A percentile compares a stretch with the other conserved stretches of the same genome.
Conservation (phyloP, 2,888 invertebrate genomes). For the Epinotia ramella region DNA sequence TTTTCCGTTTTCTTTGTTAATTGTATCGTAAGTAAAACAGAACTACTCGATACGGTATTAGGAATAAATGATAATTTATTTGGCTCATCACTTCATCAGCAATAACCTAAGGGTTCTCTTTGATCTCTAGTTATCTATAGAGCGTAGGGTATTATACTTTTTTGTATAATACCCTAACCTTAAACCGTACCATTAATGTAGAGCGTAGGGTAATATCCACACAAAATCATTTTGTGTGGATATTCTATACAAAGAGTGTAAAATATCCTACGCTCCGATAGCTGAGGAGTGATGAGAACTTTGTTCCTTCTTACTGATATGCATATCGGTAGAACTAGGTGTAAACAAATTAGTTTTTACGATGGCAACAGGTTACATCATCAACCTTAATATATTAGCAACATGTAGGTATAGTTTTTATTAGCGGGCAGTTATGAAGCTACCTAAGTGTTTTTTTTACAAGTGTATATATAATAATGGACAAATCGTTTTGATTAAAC, state of each 20-base stretch:
- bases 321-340: slow-evolving; percentile 37
- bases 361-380: slow-evolving; percentile 36
- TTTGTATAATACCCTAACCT: too few species aligned
- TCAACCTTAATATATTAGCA: slow-evolving; percentile 17
- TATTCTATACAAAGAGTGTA: too few species aligned
- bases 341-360: slow-evolving; percentile 37
- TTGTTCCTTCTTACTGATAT: slow-evolving; percentile 21
- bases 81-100: too few species aligned
- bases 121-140: too few species aligned
- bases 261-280: neutral
- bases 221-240: too few species aligned
- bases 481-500: slow-evolving; percentile 3
- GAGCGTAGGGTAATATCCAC: too few species aligned
- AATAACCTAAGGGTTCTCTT: too few species aligned
- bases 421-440: slow-evolving; percentile 4
- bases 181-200: too few species aligned
- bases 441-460: slow-evolving; percentile 39
- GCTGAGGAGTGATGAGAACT: slow-evolving; percentile 10
- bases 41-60: slow-evolving; percentile 1
- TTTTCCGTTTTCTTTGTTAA: slow-evolving; percentile 33
- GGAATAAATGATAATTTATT: neutral
- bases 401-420: slow-evolving; percentile 34
- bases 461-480: slow-evolving; percentile 12
- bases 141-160: too few species aligned
- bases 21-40: slow-evolving; percentile 22